Base-by-base conservation (phyloP, 2,113 vertebrate genomes). In the Gobio gobio region DNA sequence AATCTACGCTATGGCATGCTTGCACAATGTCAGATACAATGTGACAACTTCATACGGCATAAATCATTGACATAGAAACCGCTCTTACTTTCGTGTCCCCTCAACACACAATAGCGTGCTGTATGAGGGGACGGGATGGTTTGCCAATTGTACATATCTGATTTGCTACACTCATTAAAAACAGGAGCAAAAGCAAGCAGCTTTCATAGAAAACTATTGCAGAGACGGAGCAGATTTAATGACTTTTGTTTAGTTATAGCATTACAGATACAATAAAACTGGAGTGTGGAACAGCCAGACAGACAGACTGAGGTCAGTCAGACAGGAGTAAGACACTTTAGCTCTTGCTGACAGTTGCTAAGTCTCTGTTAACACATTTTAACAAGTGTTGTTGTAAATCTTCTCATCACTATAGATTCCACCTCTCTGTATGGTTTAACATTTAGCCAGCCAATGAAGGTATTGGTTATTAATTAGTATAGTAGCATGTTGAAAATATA, bases 121-220 rank as follows among this genome's bases (percentile, higher is more conserved):
- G 92, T 94, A 87, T 26, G 58, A 88, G 87, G 75, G 54, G 56
- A 85, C 83, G n/a, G 43, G 86, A 77, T 88, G 83, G 89, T 85
- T 91, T 93, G 92, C 92, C 94, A 94, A 84, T 88, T 90, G 90
- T 92, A 91, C 93, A 93, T 94, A 93, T 94, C 91, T 90, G 93
- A 93, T 93, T 94, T 90, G 94, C 91, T 89, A 88, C 79, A 86
- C 90, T 89, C 85, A 91, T 94, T 94, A 93, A 93, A 94, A 43
- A 73, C 85, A 86, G 78, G 47, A 89, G 89, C 90, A 92, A 85
- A 93, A 93, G 94, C 90, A 94, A 94, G 92, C 91, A 88, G 89
- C 85, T 83, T 90, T 89, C 86, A 94, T 92, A 94, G 90, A 22
- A 85, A 92, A 91, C 93, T 92, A 92, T 87, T 91, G 6, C 6